A percentile compares a stretch with the other conserved stretches of the same genome.
phyloP scores from a whole-genome alignment of 2,797 vertebrate species.

The Chelidonichthys spinosus region DNA sequence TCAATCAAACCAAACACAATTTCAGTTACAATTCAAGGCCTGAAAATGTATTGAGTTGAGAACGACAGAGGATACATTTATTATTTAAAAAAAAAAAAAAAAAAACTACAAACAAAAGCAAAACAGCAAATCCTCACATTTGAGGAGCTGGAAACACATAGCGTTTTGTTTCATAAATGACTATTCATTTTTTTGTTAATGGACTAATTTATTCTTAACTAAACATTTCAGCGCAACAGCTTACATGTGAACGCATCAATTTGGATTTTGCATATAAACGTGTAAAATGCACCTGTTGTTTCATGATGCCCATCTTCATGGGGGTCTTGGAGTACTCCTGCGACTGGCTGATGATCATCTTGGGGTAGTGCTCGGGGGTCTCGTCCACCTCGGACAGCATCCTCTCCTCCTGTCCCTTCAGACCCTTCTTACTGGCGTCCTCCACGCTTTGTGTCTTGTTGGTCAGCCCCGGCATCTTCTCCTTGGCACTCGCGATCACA shows the following conservation, averaged over 20 bases:
- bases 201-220: background rate
- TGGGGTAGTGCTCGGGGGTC: slow-evolving; percentile 86
- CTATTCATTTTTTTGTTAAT: background rate
- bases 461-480: slow-evolving; percentile 92
- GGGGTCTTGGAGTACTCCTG: slow-evolving; percentile 92
- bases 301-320: slow-evolving; percentile 97
- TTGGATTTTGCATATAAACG: background rate
- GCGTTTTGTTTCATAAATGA: background rate
- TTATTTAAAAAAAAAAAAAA: background rate
- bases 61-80: background rate
- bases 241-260: background rate
- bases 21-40: background rate
- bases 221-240: background rate
- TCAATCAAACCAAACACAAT: background rate
- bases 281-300: slow-evolving; percentile 85
- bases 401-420: slow-evolving; percentile 86
- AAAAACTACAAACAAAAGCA: too few species aligned
- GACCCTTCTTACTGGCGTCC: slow-evolving; percentile 88
- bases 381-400: slow-evolving; percentile 88
- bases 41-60: background rate
- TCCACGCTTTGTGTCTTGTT: slow-evolving; percentile 91
- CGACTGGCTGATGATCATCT: slow-evolving; percentile 87
- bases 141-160: background rate
- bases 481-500: slow-evolving; percentile 96
- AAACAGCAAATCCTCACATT: background rate